phyloP scores from a whole-genome alignment of 2,888 invertebrate species.

The Megaustenia siamemsis region DNA sequence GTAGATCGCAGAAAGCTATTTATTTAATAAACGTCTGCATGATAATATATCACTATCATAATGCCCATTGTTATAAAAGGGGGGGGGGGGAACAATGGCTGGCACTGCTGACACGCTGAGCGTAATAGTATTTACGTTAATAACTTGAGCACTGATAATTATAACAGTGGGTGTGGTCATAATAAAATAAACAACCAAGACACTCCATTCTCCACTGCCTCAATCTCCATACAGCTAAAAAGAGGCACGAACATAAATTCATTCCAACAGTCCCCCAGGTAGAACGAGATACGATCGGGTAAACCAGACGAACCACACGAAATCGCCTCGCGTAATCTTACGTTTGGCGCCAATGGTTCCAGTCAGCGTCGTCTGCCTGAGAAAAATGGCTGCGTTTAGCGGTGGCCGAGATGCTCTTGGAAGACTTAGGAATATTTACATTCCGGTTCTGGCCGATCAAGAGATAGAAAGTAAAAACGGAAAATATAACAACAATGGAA shows the following conservation, averaged over 20 bases:
- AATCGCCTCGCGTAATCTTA: conserved; percentile 12
- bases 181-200: background rate
- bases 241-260: conserved; percentile 9
- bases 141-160: background rate
- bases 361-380: conserved; percentile 7
- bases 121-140: background rate
- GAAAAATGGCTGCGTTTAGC: conserved; percentile 18
- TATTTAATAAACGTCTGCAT: too few relatives aligned
- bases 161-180: background rate
- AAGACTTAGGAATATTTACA: conserved; percentile 28
- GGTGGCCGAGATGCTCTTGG: background rate
- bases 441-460: background rate
- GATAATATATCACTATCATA: too few relatives aligned
- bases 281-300: conserved; percentile 21
- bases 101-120: background rate
- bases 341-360: conserved; percentile 30
- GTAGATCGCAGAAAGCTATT: too few relatives aligned
- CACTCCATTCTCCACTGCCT: too few relatives aligned
- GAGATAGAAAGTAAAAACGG: background rate
- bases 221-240: background rate
- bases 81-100: background rate
- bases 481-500: too few relatives aligned
- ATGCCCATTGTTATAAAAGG: too few relatives aligned
- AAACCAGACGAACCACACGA: background rate
- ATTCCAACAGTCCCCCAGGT: conserved; percentile 26